These are phyloP conservation scores for Oreochromis tanganicae DNA, from an alignment of 2,113 vertebrate species.

Conservation along the genomic window DNA sequence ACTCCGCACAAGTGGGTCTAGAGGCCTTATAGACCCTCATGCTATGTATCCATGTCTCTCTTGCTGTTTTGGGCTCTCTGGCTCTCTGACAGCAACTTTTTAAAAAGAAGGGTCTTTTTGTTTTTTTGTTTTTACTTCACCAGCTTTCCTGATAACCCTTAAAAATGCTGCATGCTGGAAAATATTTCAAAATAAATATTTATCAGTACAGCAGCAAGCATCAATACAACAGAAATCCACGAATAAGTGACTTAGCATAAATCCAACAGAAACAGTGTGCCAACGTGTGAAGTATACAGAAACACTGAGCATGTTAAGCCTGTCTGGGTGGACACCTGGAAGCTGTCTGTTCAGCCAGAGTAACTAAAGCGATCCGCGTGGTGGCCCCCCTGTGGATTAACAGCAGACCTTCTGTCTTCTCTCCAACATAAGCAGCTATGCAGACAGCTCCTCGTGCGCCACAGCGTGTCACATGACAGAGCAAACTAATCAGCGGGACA, in stretches of 20 bases:
- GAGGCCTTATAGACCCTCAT: background rate
- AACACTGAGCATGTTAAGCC: constrained; percentile 34
- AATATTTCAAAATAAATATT: background rate
- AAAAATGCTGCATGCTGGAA: background rate
- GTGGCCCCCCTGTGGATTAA: constrained; percentile 35
- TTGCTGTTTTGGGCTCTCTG: background rate
- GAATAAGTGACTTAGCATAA: background rate
- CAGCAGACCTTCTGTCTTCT: constrained; percentile 22
- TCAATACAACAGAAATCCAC: background rate
- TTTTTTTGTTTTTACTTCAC: background rate
- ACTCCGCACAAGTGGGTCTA: background rate
- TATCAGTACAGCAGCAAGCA: background rate
- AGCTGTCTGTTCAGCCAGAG: background rate
- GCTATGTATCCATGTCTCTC: background rate
- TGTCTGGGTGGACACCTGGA: constrained; percentile 7
- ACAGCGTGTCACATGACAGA: background rate
- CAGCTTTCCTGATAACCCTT: background rate
- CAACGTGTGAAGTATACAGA: background rate
- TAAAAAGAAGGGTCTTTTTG: background rate
- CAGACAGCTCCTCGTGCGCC: background rate
- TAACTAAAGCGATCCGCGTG: background rate
- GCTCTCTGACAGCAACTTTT: background rate
- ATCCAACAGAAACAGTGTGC: background rate
- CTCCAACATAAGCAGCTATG: background rate
- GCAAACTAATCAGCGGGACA: background rate